Evolutionary conservation across 2,888 invertebrate genomes (phyloP).

Genomic region (Oligia strigilis): DNA sequence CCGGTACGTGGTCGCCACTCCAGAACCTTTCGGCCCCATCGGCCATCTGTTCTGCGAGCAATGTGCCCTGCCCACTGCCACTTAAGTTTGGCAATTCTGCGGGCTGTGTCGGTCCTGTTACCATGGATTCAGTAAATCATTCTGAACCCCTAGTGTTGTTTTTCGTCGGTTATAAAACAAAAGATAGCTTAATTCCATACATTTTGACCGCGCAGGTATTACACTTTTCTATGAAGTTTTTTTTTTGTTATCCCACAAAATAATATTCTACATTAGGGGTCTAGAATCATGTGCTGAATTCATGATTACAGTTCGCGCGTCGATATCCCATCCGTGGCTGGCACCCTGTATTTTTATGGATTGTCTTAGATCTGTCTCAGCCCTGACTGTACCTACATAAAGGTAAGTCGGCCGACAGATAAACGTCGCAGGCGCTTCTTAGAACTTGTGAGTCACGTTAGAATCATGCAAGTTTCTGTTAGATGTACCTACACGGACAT

Average conservation of each 20-base stretch:
- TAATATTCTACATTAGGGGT: not conserved
- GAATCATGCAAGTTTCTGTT: constrained; percentile 70
- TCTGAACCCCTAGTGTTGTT: not conserved
- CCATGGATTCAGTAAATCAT: not conserved
- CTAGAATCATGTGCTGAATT: not conserved
- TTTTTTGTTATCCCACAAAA: not conserved
- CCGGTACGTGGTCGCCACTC: no score
- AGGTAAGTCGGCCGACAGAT: constrained; percentile 57
- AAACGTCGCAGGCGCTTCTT: constrained; percentile 58
- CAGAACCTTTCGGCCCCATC: no score
- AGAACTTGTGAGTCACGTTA: constrained; percentile 74
- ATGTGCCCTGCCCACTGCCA: no score
- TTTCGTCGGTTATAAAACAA: not conserved
- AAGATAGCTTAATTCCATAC: not conserved
- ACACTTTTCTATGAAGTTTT: not conserved
- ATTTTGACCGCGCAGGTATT: not conserved
- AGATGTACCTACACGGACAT: constrained; percentile 72
- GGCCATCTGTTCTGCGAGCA: no score
- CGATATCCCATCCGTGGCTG: not conserved
- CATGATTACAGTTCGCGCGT: not conserved
- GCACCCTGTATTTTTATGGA: not conserved
- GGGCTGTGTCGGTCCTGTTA: no score
- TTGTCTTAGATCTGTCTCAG: constrained; percentile 23
- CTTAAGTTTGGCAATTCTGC: no score
- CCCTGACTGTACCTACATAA: constrained; percentile 29